Evolutionary conservation across 2,113 vertebrate species (phyloP), one percentile per base, ranked within the genome.

Genomic region (Corythornis vintsioides): DNA sequence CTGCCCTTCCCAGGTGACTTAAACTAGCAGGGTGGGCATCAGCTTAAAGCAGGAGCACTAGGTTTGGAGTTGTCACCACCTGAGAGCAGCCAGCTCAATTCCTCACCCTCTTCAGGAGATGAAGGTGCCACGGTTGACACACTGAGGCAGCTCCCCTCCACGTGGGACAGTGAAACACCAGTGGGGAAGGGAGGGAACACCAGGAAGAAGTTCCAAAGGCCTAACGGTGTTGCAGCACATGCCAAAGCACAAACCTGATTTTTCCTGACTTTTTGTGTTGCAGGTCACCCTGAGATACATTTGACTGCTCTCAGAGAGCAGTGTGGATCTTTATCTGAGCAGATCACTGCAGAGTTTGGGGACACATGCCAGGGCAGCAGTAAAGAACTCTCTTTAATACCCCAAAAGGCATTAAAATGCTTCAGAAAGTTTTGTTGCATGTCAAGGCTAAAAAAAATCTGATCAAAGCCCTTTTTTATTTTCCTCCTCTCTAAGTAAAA

Each of bases 261-360:
- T 76, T 78, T 67, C 31, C 38, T 38, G 38, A 38, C 38, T 31
- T 31, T 56, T 56, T 57, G 77, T 72, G 75, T 40, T 55, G 73
- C 79, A 96, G 88, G 65, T 93, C 93, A 86, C 93, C 79, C 76
- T 95, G 45, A 52, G 86, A 92, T 24, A 75, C 90, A 86, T 24
- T 72, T 52, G 31, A 65, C 75, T 88, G 59, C 61, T 50, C 48
- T 29, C 88, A 73, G 70, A 71, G 4, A 20, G 89, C 83, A 86
- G 83, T 10, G 66, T 6, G 24, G 61, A 89, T 69, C 86, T 8
- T 55, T 55, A 61, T 31, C 93, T 66, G 80, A 97, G 87, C 94
- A 83, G 66, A n/a, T 64, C 92, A 67, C 95, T 83, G 83, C 31
- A 0, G 82, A n/a, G 56, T 89, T 15, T 55, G 81, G 83, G 95